phyloP scores from a whole-genome alignment of 2,797 vertebrate species.

The Poecilia velifera region DNA sequence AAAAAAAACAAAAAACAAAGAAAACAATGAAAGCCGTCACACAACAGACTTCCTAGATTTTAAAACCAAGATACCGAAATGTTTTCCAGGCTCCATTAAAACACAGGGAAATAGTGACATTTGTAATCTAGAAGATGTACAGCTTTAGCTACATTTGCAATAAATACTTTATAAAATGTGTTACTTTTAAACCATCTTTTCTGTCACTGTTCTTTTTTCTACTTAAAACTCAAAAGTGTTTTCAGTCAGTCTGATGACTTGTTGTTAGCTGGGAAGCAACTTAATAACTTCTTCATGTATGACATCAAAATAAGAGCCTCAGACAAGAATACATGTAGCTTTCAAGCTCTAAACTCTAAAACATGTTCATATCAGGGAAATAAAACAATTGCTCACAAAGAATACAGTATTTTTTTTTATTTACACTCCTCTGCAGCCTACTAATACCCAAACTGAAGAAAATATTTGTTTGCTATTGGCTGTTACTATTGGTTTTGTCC shows the following conservation, averaged over 20 bases:
- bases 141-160: neutral
- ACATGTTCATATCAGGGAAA: neutral
- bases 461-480: neutral
- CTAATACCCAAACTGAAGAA: neutral
- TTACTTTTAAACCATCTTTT: too few relatives aligned
- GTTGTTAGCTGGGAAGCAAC: neutral
- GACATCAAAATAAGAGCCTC: neutral
- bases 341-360: neutral
- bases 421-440: neutral
- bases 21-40: too few relatives aligned
- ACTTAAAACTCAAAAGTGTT: neutral
- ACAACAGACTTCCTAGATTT: neutral
- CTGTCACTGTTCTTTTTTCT: too few relatives aligned
- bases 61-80: neutral
- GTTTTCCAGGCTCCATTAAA: neutral
- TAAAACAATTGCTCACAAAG: neutral
- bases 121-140: neutral
- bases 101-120: neutral
- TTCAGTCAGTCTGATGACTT: neutral
- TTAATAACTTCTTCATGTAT: neutral
- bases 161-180: neutral
- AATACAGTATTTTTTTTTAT: neutral
- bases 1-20: neutral
- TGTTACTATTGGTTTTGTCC: neutral
- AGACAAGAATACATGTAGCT: neutral